A percentile compares a stretch with the other conserved stretches of the same genome.
These are phyloP conservation scores for Heterocephalus glaber DNA, from an alignment of 2,113 vertebrate genomes.

Conservation along the genomic window DNA sequence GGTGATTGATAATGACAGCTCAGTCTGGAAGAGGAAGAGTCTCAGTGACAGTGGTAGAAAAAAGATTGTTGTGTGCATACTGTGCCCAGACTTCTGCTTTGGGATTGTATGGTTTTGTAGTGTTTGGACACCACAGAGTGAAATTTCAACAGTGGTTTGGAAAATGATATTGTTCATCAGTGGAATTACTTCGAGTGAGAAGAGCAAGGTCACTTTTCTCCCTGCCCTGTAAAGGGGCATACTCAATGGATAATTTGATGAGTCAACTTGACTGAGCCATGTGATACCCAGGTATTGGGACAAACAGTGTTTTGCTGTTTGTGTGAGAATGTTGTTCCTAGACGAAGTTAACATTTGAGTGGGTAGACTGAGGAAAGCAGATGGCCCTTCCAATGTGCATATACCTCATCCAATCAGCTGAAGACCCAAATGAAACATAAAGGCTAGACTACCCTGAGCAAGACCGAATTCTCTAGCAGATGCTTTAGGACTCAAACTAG, in stretches of 20 bases:
- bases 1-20: neutral
- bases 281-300: neutral
- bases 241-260: neutral
- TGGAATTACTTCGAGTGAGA: neutral
- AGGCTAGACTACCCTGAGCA: neutral
- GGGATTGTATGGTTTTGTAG: neutral
- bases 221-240: neutral
- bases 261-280: neutral
- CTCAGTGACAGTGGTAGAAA: no score
- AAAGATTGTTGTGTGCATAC: neutral
- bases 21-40: neutral
- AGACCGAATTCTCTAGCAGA: neutral
- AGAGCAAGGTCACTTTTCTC: neutral
- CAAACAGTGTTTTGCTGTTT: neutral
- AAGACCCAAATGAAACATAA: neutral
- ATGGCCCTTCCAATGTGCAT: neutral
- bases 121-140: neutral
- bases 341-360: neutral
- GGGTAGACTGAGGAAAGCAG: neutral
- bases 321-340: neutral
- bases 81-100: neutral
- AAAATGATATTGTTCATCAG: neutral
- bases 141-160: neutral
- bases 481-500: neutral
- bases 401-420: neutral